Conservation (phyloP, 1,140 invertebrate species). For the Drosophila santomea region DNA sequence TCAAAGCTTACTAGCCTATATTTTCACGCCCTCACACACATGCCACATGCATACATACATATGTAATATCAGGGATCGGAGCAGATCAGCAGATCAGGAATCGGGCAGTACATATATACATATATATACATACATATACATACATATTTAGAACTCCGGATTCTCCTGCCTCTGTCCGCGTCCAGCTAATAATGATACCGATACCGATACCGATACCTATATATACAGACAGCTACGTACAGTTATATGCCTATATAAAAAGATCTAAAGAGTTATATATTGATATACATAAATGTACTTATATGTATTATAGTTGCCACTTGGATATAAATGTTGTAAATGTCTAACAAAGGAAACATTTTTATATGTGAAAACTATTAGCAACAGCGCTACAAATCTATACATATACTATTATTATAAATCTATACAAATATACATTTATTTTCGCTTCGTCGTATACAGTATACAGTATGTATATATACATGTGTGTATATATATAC, state of each 20-base stretch:
- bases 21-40: slow-evolving; percentile 15
- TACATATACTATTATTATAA: slow-evolving; percentile 51
- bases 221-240: slow-evolving; percentile 31
- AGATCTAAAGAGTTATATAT: slow-evolving; percentile 53
- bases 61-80: slow-evolving; percentile 10
- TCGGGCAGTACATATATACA: background rate
- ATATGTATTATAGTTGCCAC: slow-evolving; percentile 74
- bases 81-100: slow-evolving; percentile 7
- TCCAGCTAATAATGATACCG: slow-evolving; percentile 30
- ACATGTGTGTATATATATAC: background rate
- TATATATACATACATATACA: background rate
- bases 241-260: slow-evolving; percentile 36
- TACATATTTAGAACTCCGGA: background rate
- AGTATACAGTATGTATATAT: slow-evolving; percentile 11
- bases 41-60: slow-evolving; percentile 1
- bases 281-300: slow-evolving; percentile 49
- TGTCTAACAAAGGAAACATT: slow-evolving; percentile 57
- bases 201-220: slow-evolving; percentile 17
- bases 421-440: slow-evolving; percentile 43
- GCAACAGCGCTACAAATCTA: slow-evolving; percentile 64
- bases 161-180: slow-evolving; percentile 3
- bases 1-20: slow-evolving; percentile 58
- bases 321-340: slow-evolving; percentile 70
- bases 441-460: slow-evolving; percentile 45
- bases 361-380: slow-evolving; percentile 57